Evolutionary conservation across 1,140 invertebrate genomes (phyloP).

Genomic region (Forficula auricularia): DNA sequence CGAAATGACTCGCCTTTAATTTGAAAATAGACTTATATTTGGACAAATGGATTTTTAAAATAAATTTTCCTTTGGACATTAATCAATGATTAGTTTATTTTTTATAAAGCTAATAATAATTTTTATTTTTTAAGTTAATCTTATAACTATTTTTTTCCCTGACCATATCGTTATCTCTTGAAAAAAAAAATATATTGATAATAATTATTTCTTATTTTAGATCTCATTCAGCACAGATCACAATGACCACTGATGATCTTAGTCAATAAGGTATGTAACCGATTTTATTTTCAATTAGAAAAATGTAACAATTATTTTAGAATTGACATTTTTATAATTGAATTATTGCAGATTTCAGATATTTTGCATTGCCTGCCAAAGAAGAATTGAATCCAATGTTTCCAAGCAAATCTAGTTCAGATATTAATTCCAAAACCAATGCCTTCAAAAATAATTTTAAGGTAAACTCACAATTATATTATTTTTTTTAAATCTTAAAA

Average conservation of each 20-base stretch:
- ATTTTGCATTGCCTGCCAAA: conserved; percentile 42
- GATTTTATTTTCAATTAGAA: conserved; percentile 4
- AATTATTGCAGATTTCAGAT: conserved; percentile 31
- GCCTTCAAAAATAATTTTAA: conserved; percentile 40
- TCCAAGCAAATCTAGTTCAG: conserved; percentile 42
- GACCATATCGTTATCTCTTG: no score
- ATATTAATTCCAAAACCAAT: conserved; percentile 40
- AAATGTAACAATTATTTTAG: background rate
- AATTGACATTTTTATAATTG: conserved; percentile 6
- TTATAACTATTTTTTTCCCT: no score
- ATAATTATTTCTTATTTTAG: no score
- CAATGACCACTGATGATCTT: conserved; percentile 32
- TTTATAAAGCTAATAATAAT: no score
- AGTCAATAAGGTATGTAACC: conserved; percentile 24
- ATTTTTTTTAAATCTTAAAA: background rate
- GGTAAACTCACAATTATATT: conserved; percentile 20
- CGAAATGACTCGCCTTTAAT: no score
- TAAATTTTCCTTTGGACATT: no score
- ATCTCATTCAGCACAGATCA: conserved; percentile 33
- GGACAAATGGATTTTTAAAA: no score
- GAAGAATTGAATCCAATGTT: conserved; percentile 41
- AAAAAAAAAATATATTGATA: no score
- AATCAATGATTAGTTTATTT: no score
- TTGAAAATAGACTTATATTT: no score
- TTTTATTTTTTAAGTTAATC: no score